Conservation (phyloP, 2,113 vertebrate species). For the Erythrolamprus reginae region DNA sequence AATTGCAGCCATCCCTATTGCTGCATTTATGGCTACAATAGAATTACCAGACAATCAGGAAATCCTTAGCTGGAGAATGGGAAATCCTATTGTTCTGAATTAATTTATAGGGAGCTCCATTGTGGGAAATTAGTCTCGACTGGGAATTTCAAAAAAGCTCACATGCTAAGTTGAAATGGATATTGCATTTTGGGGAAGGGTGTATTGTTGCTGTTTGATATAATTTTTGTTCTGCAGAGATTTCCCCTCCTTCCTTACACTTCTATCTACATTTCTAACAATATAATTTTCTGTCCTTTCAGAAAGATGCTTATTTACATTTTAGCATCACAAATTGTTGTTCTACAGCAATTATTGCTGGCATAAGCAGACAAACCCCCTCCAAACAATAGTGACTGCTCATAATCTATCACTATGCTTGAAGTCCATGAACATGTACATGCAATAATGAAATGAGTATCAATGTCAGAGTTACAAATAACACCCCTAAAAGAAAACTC, state of each 20-base stretch:
- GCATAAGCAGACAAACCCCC: not conserved
- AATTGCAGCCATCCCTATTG: not conserved
- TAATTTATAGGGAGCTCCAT: constrained; percentile 29
- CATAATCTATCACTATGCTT: not conserved
- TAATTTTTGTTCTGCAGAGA: not conserved
- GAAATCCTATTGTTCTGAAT: constrained; percentile 38
- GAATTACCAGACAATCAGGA: constrained; percentile 36
- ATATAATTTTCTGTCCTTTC: not conserved
- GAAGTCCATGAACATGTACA: not conserved
- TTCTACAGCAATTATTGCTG: not conserved
- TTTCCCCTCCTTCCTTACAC: not conserved
- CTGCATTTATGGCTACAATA: constrained; percentile 27
- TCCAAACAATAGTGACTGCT: not conserved
- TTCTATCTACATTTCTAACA: not conserved
- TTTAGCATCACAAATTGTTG: not conserved
- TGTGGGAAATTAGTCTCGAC: constrained; percentile 3
- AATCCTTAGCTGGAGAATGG: constrained; percentile 30
- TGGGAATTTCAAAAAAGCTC: not conserved
- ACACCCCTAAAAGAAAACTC: no score
- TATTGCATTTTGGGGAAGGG: not conserved
- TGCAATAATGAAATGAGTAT: not conserved
- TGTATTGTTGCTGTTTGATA: not conserved
- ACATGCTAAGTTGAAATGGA: not conserved
- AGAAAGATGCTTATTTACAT: not conserved
- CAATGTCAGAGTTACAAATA: not conserved